Evolutionary conservation across 2,888 invertebrate genomes (phyloP).

Genomic region (Bellardia bayeri): DNA sequence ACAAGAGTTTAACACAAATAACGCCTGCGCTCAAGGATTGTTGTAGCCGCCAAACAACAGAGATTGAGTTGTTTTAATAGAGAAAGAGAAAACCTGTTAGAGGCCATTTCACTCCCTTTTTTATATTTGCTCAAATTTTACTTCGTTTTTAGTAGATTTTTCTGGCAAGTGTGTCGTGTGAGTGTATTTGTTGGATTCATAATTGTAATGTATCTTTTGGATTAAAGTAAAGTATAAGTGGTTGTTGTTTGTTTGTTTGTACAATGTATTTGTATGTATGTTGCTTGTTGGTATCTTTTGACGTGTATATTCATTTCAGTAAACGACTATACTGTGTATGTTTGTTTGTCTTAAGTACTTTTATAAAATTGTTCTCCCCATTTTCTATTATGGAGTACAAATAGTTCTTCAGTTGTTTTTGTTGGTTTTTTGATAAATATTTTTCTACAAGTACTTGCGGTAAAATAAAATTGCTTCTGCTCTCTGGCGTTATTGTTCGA

Average conservation of each 20-base stretch:
- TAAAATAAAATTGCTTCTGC: conserved; percentile 70
- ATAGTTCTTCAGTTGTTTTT: conserved; percentile 58
- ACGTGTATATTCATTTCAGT: background rate
- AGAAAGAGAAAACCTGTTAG: conserved; percentile 29
- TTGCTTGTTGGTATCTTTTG: conserved; percentile 35
- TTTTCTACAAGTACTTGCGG: conserved; percentile 68
- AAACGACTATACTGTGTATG: background rate
- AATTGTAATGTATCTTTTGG: conserved; percentile 73
- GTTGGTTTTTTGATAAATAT: conserved; percentile 44
- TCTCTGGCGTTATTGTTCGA: conserved; percentile 71
- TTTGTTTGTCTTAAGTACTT: conserved; percentile 59
- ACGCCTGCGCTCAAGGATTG: conserved; percentile 53
- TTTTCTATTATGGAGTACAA: conserved; percentile 69
- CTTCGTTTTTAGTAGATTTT: background rate
- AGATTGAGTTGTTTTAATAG: conserved; percentile 14
- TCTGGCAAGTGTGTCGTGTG: background rate
- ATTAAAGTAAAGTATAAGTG: conserved; percentile 69
- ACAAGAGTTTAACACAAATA: conserved; percentile 21
- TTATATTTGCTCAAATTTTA: conserved; percentile 39
- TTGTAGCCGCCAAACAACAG: background rate
- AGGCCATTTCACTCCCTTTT: conserved; percentile 16
- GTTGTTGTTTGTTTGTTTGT: conserved; percentile 56
- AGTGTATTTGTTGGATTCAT: conserved; percentile 59
- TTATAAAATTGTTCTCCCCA: conserved; percentile 72
- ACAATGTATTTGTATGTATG: conserved; percentile 23